phyloP scores from a whole-genome alignment of 2,888 invertebrate genomes.

The Aphidius colemani region DNA sequence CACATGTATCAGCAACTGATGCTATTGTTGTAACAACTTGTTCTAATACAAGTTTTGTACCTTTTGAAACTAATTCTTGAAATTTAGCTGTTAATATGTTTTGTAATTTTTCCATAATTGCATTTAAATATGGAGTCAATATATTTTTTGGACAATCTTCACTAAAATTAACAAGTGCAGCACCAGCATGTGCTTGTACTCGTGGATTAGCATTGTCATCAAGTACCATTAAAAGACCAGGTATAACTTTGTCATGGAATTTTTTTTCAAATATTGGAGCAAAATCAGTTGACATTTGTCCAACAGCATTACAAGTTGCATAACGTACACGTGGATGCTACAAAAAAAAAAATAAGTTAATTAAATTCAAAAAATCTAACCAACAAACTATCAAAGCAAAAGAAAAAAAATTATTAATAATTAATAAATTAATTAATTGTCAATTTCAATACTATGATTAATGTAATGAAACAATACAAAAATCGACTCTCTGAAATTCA shows the following conservation, averaged over 20 bases:
- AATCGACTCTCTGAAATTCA: slow-evolving; percentile 32
- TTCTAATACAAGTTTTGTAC: slow-evolving; percentile 94
- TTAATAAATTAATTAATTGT: slow-evolving; percentile 19
- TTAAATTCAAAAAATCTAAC: neutral
- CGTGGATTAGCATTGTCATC: slow-evolving; percentile 91
- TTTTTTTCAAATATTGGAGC: slow-evolving; percentile 96
- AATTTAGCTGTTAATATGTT: slow-evolving; percentile 89
- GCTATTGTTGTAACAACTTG: slow-evolving; percentile 99
- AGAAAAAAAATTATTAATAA: too few relatives aligned
- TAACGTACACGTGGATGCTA: slow-evolving; percentile 92
- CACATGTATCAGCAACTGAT: slow-evolving; percentile 96
- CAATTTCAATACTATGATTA: slow-evolving; percentile 44
- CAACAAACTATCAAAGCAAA: neutral
- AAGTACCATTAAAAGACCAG: slow-evolving; percentile 84
- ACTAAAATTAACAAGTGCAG: slow-evolving; percentile 98
- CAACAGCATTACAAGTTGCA: slow-evolving; percentile 98
- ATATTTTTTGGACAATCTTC: slow-evolving; percentile 98
- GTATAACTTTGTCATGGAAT: slow-evolving; percentile 94
- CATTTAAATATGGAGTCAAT: slow-evolving; percentile 86
- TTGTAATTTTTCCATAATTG: slow-evolving; percentile 89
- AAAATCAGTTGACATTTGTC: slow-evolving; percentile 99
- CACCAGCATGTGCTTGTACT: slow-evolving; percentile 83
- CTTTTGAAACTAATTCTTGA: slow-evolving; percentile 90
- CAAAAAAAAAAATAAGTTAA: slow-evolving; percentile 32
- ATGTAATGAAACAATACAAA: slow-evolving; percentile 30